Evolutionary conservation across 2,113 vertebrate species (phyloP), one percentile per base, ranked within the genome.

Genomic region (Gulo gulo): DNA sequence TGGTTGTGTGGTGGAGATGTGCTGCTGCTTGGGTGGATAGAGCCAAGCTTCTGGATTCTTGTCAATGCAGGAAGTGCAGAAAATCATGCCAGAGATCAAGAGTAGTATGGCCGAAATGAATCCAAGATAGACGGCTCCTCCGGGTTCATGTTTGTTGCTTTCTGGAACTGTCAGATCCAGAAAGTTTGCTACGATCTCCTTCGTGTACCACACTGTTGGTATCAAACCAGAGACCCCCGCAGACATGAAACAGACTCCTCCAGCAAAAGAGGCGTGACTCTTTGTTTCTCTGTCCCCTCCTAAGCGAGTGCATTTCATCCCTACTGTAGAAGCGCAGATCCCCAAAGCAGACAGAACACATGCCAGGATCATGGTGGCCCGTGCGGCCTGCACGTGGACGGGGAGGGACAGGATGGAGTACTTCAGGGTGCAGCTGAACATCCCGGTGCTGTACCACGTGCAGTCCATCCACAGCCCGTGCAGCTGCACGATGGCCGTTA

Each of bases 391-490:
- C 98, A 99, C 98, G 78, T 99, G 99, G n/a, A 98, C 29, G 0
- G 99, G 99, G 50, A 99, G 99, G 0, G 99, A 99, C 65, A 99
- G 99, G 36, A 99, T 97, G 0, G 99, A 99, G 98, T 99, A 99
- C 98, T 99, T 99, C 16, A 99, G 98, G 4, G 99, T 99, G 86
- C 99, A 99, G 98, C 99, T 99, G 98, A 99, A 99, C 99, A 99
- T 99, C 95, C 99, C 99, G 0, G 99, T 99, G 99, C 99, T 99
- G 98, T 99, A 99, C 99, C 99, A 99, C 0, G 99, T 99, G 99
- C 99, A 99, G 99, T 99, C 99, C 99, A 99, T 99, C 99, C 99
- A 99, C 85, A 99, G 99, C 55, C 99, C 99, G 93, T 99, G 99
- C 99, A 99, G 99, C 98, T 99, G 99, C 10, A 99, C 99, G 47